Evolutionary conservation across 2,888 invertebrate species (phyloP).

Genomic region (Lycocerus yunnanus): DNA sequence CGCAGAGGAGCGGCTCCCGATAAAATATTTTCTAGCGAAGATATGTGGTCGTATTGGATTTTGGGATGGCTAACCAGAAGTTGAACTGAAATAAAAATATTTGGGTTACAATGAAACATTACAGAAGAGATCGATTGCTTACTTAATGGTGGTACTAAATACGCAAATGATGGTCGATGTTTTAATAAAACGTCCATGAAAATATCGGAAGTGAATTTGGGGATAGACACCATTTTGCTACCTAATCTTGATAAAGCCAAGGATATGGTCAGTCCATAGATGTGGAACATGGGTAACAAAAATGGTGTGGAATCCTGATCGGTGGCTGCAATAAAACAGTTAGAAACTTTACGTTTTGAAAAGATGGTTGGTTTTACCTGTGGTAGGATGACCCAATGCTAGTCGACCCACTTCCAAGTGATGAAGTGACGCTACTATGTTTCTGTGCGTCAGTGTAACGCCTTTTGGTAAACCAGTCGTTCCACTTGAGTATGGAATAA

Average conservation of each 20-base stretch:
- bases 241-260: slow-evolving; percentile 58
- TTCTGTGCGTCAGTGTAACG: slow-evolving; percentile 67
- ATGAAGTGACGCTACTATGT: slow-evolving; percentile 56
- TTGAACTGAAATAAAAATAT: not conserved
- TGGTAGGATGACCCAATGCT: not conserved
- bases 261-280: slow-evolving; percentile 71
- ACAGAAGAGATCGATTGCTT: not conserved
- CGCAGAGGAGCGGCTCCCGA: slow-evolving; percentile 60
- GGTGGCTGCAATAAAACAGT: not conserved
- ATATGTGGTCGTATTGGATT: slow-evolving; percentile 55
- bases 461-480: slow-evolving; percentile 73
- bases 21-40: slow-evolving; percentile 52
- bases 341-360: not conserved
- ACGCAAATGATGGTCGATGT: slow-evolving; percentile 67
- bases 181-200: slow-evolving; percentile 69
- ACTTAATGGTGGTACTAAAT: slow-evolving; percentile 82
- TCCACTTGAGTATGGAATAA: not conserved
- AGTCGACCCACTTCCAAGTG: not conserved
- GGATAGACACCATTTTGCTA: slow-evolving; percentile 68
- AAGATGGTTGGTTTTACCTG: not conserved
- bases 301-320: slow-evolving; percentile 68
- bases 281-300: slow-evolving; percentile 83
- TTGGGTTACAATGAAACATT: not conserved
- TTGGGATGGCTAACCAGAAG: slow-evolving; percentile 43
- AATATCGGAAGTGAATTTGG: slow-evolving; percentile 73